Conservation (phyloP, 1,140 invertebrate species). For the Drosophila sechellia region DNA sequence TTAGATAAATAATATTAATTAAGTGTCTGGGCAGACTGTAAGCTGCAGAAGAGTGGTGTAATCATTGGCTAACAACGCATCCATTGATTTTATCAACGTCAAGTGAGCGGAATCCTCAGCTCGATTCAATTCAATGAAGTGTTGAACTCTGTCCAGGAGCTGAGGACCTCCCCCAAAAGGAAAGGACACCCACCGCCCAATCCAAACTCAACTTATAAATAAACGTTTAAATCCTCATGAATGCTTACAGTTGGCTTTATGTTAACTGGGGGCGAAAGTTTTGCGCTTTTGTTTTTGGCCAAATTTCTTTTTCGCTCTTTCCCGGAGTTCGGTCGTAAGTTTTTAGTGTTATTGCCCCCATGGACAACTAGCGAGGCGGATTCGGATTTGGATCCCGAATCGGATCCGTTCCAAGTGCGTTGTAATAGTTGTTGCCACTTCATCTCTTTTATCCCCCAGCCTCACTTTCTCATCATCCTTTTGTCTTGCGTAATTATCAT, state of each 20-base stretch:
- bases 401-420: constrained; percentile 62
- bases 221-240: constrained; percentile 82
- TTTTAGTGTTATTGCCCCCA: constrained; percentile 79
- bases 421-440: constrained; percentile 82
- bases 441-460: constrained; percentile 59
- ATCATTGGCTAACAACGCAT: constrained; percentile 55
- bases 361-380: constrained; percentile 61
- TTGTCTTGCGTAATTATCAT: constrained; percentile 72
- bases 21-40: constrained; percentile 43
- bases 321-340: constrained; percentile 63
- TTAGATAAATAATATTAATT: constrained; percentile 60
- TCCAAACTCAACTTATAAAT: constrained; percentile 65
- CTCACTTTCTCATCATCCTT: constrained; percentile 35
- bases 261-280: constrained; percentile 48
- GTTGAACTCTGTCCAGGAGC: constrained; percentile 38
- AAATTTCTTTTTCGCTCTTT: constrained; percentile 57
- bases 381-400: constrained; percentile 52
- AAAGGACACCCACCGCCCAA: constrained; percentile 13
- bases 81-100: constrained; percentile 66
- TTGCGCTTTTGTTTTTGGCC: constrained; percentile 73
- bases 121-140: constrained; percentile 75
- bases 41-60: constrained; percentile 52
- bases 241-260: constrained; percentile 82
- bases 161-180: constrained; percentile 21
- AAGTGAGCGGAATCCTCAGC: constrained; percentile 14